Evolutionary conservation across 2,113 vertebrate species (phyloP).

Genomic region (Murina feae): DNA sequence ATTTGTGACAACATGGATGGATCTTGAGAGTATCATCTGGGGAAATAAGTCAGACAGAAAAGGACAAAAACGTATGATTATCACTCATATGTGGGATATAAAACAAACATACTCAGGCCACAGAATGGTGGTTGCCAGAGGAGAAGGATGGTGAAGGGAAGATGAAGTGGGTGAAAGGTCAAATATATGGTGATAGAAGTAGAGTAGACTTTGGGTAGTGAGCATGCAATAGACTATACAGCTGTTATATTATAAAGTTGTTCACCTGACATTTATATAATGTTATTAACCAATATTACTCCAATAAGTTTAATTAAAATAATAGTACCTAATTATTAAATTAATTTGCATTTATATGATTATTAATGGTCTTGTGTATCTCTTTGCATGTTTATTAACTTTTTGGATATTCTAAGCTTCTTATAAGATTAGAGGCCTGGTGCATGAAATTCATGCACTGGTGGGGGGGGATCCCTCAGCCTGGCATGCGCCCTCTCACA

Average conservation of each 20-base stretch:
- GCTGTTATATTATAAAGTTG: neutral
- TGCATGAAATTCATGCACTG: too few relatives aligned
- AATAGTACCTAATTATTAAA: neutral
- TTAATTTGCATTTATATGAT: neutral
- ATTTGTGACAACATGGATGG: neutral
- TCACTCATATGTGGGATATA: neutral
- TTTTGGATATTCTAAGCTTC: too few relatives aligned
- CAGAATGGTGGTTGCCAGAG: neutral
- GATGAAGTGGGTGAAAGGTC: neutral
- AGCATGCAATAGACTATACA: too few relatives aligned
- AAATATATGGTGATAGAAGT: neutral
- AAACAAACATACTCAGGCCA: neutral
- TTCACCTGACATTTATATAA: neutral
- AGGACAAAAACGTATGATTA: neutral
- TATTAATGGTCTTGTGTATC: too few relatives aligned
- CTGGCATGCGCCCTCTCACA: too few relatives aligned
- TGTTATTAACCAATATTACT: neutral
- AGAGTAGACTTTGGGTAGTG: too few relatives aligned
- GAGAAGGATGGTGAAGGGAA: neutral
- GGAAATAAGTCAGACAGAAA: neutral
- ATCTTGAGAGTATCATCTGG: neutral
- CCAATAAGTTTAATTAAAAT: neutral
- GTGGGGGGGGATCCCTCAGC: too few relatives aligned
- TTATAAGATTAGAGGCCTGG: too few relatives aligned
- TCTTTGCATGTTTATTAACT: too few relatives aligned